These are phyloP conservation scores for Colius striatus DNA, from an alignment of 2,113 vertebrate genomes.

Conservation along the genomic window DNA sequence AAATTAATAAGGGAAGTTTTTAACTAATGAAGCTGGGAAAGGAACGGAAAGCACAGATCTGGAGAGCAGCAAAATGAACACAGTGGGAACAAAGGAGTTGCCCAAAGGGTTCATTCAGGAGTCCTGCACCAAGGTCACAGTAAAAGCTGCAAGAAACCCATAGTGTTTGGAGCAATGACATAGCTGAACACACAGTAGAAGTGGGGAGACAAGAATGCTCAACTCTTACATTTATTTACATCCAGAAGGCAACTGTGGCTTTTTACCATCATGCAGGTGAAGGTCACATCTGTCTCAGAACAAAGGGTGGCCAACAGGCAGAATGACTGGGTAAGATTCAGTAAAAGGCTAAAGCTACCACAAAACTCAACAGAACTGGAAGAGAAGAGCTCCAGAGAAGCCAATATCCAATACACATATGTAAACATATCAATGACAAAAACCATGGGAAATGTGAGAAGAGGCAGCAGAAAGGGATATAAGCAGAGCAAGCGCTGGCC, in stretches of 20 bases:
- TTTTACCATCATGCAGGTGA: background rate
- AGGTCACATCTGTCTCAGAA: background rate
- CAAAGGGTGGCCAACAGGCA: background rate
- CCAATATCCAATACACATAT: background rate
- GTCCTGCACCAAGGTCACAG: background rate
- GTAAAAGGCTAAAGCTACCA: background rate
- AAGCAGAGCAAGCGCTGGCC: background rate
- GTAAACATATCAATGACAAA: background rate
- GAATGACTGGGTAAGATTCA: background rate
- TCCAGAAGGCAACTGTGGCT: background rate
- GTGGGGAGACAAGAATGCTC: rapidly evolving
- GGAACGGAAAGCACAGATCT: background rate
- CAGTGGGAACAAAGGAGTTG: background rate
- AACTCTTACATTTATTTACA: background rate
- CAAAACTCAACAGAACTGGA: background rate
- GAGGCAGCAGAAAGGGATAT: background rate
- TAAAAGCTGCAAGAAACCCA: background rate
- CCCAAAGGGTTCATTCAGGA: background rate
- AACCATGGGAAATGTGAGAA: rapidly evolving
- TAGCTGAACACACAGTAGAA: background rate
- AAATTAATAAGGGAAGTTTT: background rate
- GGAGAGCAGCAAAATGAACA: background rate
- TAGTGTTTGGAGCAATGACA: background rate
- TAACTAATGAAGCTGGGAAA: background rate
- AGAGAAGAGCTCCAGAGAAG: background rate